A percentile compares a stretch with the other conserved stretches of the same genome.
These are phyloP conservation scores for Corvus moneduloides DNA, from an alignment of 2,113 vertebrate species.

Conservation along the genomic window DNA sequence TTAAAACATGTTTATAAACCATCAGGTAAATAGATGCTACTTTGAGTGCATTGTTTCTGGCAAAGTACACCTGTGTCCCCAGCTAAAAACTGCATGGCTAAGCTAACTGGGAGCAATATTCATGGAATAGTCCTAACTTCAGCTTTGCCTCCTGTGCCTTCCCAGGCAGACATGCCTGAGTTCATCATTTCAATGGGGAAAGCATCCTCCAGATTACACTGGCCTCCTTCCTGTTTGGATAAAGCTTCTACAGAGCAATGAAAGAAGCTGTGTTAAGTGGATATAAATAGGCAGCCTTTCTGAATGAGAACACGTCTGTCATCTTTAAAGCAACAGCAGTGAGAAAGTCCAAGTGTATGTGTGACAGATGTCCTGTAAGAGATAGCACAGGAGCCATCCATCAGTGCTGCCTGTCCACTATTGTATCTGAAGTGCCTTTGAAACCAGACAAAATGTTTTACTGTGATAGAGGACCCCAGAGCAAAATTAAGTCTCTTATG, in stretches of 20 bases:
- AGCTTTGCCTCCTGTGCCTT: neutral
- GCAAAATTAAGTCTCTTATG: neutral
- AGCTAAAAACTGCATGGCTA: neutral
- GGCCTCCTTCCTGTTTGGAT: neutral
- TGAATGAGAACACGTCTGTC: neutral
- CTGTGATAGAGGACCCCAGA: neutral
- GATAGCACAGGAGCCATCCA: neutral
- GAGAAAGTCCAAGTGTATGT: neutral
- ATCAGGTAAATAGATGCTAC: neutral
- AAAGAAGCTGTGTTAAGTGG: neutral
- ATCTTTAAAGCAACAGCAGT: neutral
- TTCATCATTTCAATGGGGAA: neutral
- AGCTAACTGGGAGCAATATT: neutral
- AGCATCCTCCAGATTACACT: neutral
- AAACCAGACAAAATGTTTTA: neutral
- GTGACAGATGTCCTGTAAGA: neutral
- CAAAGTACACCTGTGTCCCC: neutral
- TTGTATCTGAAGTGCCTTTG: neutral
- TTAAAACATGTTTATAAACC: neutral
- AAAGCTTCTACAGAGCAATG: neutral
- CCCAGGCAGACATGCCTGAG: neutral
- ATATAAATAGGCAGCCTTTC: slow-evolving; percentile 6
- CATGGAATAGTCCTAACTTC: neutral
- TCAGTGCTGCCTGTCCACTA: neutral
- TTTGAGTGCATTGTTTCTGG: neutral